Evolutionary conservation across 1,140 invertebrate genomes (phyloP).

Genomic region (Zelostemma sp.): DNA sequence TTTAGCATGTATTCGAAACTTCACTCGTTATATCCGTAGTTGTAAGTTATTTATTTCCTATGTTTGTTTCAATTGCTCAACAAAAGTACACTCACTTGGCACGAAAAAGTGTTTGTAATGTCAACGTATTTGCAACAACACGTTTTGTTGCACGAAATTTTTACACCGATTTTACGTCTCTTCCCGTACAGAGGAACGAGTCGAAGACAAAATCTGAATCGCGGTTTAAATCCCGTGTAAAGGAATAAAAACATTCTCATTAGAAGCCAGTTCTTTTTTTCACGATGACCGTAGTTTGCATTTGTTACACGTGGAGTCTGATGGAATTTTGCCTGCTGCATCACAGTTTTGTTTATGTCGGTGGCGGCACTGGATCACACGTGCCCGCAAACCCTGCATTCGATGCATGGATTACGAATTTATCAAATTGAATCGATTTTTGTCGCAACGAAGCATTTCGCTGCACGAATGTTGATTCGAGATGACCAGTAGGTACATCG

Average conservation of each 20-base stretch:
- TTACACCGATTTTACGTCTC: constrained; percentile 30
- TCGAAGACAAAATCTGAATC: constrained; percentile 9
- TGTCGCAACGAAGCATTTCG: constrained; percentile 16
- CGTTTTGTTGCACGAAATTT: constrained; percentile 25
- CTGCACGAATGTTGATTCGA: constrained; percentile 21
- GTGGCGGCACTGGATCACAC: constrained; percentile 15
- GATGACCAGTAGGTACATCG: constrained; percentile 14
- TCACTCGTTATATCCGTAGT: no score
- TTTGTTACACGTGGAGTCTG: constrained; percentile 2
- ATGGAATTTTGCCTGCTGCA: constrained; percentile 43
- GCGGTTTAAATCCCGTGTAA: neutral
- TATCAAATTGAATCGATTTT: neutral
- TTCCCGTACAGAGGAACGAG: no score
- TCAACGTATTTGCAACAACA: neutral
- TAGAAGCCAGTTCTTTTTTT: no score
- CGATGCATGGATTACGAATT: constrained; percentile 32
- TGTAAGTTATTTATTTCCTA: no score
- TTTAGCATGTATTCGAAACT: neutral
- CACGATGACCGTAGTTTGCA: no score
- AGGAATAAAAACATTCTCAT: no score
- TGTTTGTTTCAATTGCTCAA: no score
- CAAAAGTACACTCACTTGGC: constrained; percentile 31
- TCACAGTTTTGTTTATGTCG: constrained; percentile 34
- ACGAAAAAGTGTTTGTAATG: constrained; percentile 22
- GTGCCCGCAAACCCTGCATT: constrained; percentile 30